Conservation (phyloP, 2,113 vertebrate species). For the Kryptolebias marmoratus region DNA sequence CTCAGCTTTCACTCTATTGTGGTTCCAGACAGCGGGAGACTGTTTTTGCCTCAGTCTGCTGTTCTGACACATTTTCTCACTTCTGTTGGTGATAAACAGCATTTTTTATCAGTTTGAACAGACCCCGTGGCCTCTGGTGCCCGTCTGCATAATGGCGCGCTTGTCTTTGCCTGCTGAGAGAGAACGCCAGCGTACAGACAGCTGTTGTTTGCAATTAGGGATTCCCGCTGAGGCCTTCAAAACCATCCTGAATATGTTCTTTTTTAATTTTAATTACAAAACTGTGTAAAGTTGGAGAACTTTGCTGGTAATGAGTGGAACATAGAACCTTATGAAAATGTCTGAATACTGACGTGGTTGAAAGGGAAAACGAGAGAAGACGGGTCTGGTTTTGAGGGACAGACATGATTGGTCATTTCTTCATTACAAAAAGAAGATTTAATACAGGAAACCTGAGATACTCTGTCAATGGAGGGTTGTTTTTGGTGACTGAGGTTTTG, state of each 20-base stretch:
- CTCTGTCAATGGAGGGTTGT: neutral
- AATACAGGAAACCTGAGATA: conserved; percentile 63
- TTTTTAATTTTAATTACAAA: neutral
- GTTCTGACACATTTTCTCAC: conserved; percentile 30
- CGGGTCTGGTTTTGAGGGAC: neutral
- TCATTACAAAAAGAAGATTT: neutral
- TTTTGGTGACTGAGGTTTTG: neutral
- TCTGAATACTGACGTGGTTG: neutral
- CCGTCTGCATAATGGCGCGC: conserved; percentile 38
- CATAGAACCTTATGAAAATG: neutral
- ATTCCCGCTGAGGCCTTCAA: conserved; percentile 30
- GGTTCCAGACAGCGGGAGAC: conserved; percentile 1
- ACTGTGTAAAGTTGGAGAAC: conserved; percentile 14
- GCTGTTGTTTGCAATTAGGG: conserved; percentile 58
- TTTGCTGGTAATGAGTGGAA: conserved; percentile 2
- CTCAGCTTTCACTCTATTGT: neutral
- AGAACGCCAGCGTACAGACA: conserved; percentile 39
- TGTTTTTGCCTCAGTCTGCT: conserved; percentile 9
- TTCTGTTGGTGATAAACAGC: conserved; percentile 17
- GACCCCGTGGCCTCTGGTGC: neutral
- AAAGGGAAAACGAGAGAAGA: neutral
- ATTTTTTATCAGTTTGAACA: conserved; percentile 14
- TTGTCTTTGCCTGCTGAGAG: conserved; percentile 62
- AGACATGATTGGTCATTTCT: neutral
- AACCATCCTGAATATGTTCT: neutral